Evolutionary conservation across 2,888 invertebrate genomes (phyloP), one percentile per base, ranked within the genome.

Genomic region (Agrilus mali): DNA sequence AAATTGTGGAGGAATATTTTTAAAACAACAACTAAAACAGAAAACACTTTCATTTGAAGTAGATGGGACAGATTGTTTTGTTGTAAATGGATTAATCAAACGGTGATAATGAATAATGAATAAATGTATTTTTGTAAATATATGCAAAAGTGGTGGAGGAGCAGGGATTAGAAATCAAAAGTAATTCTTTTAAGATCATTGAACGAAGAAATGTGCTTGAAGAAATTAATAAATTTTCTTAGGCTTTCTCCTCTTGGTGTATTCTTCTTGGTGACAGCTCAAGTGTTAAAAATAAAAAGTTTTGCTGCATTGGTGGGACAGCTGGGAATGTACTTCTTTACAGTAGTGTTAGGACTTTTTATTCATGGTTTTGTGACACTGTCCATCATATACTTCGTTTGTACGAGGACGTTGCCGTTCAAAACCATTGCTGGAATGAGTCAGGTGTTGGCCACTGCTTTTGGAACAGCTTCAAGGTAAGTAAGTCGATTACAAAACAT

Each of bases 401-500:
- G 82, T 34, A 86, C 87, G 0, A 77, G 87, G 57, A 82, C 80
- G 50, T 73, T 93, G 49, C 96, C 96, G 0, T 85, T 88, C 64
- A 72, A 75, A 45, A 86, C 82, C 55, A 78, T 90, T 44, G 81
- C 77, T 12, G 84, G 84, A 60, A 82, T 93, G 74, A 83, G 87
- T 48, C 90, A 92, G 58, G 94, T 95, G 16, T 72, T 94, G 67
- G 87, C 90, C 4, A 96, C 95, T 2, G 95, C 95, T 36, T 96
- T 96, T 63, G 95, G 94, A 54, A 96, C 96, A 22, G 90, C 94
- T 22, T 95, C 94, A 33, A 86, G 87, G 81, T 77, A 63, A 53
- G 48, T 31, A 36, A 36, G 38, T 14, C 10, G 8, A 17, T 36
- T 13, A n/a, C 13, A 14, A 16, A 12, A 17, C 15, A n/a, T n/a